Percentiles rank a stretch among this genome's conserved stretches.
These are phyloP conservation scores for Littorina saxatilis DNA, from an alignment of 1,140 invertebrate species.

Conservation along the genomic window DNA sequence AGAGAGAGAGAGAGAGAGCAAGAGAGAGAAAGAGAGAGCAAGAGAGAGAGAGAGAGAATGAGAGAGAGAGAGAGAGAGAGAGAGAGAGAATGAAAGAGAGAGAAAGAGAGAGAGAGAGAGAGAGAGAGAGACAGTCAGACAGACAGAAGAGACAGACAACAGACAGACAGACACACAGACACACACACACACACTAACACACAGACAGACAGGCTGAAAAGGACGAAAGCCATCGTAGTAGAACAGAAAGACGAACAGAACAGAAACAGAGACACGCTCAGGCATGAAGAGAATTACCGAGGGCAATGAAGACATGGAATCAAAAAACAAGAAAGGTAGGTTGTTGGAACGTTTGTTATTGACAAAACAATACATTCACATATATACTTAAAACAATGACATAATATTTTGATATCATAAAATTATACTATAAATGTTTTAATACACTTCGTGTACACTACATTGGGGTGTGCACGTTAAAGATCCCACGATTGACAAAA, in stretches of 20 bases:
- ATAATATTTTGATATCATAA: no score
- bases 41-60: not conserved
- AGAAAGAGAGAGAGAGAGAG: slow-evolving; percentile 12
- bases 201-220: not conserved
- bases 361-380: no score
- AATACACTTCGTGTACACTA: no score
- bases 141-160: slow-evolving; percentile 10
- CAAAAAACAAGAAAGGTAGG: no score
- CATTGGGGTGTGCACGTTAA: no score
- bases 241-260: no score
- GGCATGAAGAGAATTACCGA: no score
- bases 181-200: not conserved
- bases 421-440: no score
- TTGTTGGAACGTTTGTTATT: no score
- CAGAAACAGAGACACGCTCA: slow-evolving; percentile 3
- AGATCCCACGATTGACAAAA: no score
- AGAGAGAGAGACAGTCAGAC: not conserved
- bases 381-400: no score
- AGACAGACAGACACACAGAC: slow-evolving; percentile 8
- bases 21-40: not conserved
- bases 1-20: not conserved
- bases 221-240: not conserved
- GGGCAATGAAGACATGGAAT: no score
- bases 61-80: not conserved
- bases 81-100: not conserved